Conservation (phyloP, 2,888 invertebrate species). For the Agriopis aurantiaria region DNA sequence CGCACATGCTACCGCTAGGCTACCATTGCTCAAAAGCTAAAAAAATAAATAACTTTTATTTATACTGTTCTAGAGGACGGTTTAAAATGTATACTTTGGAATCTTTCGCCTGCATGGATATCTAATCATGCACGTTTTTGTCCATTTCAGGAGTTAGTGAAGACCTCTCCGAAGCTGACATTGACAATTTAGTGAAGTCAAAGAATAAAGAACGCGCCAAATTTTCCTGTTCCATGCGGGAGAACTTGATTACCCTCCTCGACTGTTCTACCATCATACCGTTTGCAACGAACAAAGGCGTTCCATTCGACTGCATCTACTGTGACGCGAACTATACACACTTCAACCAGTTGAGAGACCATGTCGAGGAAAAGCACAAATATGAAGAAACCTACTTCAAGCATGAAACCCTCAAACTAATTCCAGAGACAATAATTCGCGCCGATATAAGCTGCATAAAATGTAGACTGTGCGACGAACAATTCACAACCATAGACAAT, state of each 20-base stretch:
- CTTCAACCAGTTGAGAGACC: neutral
- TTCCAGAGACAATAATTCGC: neutral
- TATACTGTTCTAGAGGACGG: no score
- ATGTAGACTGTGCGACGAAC: conserved; percentile 1
- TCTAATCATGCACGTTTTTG: neutral
- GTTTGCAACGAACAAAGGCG: neutral
- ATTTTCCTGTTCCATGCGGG: neutral
- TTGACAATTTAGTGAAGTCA: neutral
- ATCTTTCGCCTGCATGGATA: no score
- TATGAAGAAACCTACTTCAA: neutral
- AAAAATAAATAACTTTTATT: no score
- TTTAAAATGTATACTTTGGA: no score
- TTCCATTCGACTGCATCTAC: neutral
- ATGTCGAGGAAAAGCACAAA: neutral
- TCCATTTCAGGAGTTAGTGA: neutral
- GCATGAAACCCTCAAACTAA: neutral
- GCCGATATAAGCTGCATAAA: neutral
- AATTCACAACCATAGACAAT: neutral
- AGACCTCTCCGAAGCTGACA: no score
- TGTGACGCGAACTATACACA: neutral
- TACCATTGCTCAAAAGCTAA: no score
- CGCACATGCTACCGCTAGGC: no score
- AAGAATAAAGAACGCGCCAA: neutral
- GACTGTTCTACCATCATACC: neutral
- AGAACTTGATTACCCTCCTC: neutral